Evolutionary conservation across 2,888 invertebrate genomes (phyloP), one percentile per base, ranked within the genome.

Genomic region (Myathropa florea): DNA sequence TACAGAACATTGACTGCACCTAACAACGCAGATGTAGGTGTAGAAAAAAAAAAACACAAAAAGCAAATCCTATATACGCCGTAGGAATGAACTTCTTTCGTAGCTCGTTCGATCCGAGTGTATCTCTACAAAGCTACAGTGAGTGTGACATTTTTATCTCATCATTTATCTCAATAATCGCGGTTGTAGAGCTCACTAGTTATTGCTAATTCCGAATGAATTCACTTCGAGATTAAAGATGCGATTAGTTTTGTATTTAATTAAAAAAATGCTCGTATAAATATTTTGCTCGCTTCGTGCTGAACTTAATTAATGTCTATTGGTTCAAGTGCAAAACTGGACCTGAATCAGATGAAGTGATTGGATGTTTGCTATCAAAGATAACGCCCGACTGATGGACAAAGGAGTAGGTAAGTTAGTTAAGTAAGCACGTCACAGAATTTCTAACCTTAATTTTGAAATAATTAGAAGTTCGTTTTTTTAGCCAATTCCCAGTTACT

Each of bases 11-110:
- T 46, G 46, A 46, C 46, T 46, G 46, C 61, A 39, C 28, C 60
- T 6, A 14, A 71, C 70, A 59, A 6, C 46, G 72, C 72, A 33
- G 53, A 53, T 24, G 53, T 63, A 33, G 72, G 53, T 73, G 63
- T 55, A 12, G 33, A 7, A 10, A 3, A 10, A 4, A 3, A n/a
- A 39, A 6, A 39, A 39, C 14, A 39, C 14, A 46, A 46, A 18
- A 46, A n/a, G 7, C 33, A 7, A n/a, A 18, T n/a, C 46, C 46
- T 61, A 61, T 28, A 23, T 72, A 53, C 61, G 72, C 46, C 60
- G 72, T 63, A 72, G 61, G 23, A 23, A 30, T 46, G 46, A 28
- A 9, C 36, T 26, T 33, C 23, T 6, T 18, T 65, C 67, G 53
- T 28, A 53, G 53, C 28, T 18, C 46, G 46, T n/a, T 7, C 4